Percentiles rank a stretch among this genome's conserved stretches.
Evolutionary conservation across 23 tunicate species (phyloP).

Genomic region (Ascidia mentula): DNA sequence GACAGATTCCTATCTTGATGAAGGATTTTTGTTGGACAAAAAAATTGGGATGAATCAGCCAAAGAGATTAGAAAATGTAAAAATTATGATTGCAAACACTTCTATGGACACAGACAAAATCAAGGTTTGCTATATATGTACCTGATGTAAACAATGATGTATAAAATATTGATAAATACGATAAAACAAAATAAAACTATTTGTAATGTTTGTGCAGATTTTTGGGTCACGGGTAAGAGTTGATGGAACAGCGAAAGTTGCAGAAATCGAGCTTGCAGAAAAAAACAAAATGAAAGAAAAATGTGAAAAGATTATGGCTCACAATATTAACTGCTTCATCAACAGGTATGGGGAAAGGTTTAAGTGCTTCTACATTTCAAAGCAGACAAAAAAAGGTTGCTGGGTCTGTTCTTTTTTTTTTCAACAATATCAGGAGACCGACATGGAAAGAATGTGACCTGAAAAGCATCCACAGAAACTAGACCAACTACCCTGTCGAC

Average conservation of each 20-base stretch:
- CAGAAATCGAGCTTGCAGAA: slow-evolving; percentile 95
- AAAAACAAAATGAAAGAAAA: slow-evolving; percentile 99
- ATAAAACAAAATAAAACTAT: no score
- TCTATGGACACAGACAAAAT: slow-evolving; percentile 99
- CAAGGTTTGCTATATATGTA: slow-evolving; percentile 54
- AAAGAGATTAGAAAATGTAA: slow-evolving; percentile 93
- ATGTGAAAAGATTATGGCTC: slow-evolving; percentile 84
- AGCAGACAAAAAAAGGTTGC: no score
- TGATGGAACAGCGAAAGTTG: slow-evolving; percentile 87
- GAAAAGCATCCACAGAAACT: no score
- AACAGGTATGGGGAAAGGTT: slow-evolving; percentile 73
- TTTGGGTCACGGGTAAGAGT: slow-evolving; percentile 98
- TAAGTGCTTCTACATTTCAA: no score
- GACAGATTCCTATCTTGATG: slow-evolving; percentile 87
- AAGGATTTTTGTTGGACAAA: slow-evolving; percentile 98
- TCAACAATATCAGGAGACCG: no score
- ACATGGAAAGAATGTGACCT: no score
- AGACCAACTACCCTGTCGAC: no score
- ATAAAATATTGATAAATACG: no score
- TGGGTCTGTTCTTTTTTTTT: no score
- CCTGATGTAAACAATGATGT: no score
- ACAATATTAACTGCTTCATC: slow-evolving; percentile 95
- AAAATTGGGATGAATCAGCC: slow-evolving; percentile 98
- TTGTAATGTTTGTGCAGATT: slow-evolving; percentile 25
- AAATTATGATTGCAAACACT: slow-evolving; percentile 90